Conservation (phyloP, 2,888 invertebrate species). For the Leistus spinibarbis region DNA sequence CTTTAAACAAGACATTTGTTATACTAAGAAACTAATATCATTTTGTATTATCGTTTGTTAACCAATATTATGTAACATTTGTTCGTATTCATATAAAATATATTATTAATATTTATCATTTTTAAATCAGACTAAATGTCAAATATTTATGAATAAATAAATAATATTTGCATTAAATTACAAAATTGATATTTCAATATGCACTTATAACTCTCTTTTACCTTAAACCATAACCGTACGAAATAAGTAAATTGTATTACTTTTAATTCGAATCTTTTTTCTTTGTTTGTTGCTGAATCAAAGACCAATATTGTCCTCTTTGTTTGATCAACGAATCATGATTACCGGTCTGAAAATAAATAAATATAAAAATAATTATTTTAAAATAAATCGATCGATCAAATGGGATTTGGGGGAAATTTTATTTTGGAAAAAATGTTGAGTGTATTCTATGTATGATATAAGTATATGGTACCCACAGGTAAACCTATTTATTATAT, state of each 20-base stretch:
- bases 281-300: constrained; percentile 73
- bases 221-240: background rate
- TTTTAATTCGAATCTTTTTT: constrained; percentile 11
- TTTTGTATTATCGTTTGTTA: background rate
- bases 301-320: constrained; percentile 84
- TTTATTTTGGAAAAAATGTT: too few relatives aligned
- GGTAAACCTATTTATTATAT: too few relatives aligned
- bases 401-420: too few relatives aligned
- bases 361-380: constrained; percentile 44
- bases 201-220: too few relatives aligned
- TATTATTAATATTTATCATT: background rate
- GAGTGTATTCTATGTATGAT: too few relatives aligned
- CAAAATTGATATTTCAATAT: background rate
- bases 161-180: background rate
- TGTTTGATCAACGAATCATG: constrained; percentile 78
- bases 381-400: constrained; percentile 29
- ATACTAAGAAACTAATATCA: background rate
- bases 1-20: background rate
- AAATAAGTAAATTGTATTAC: background rate
- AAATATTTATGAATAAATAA: background rate
- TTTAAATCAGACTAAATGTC: background rate
- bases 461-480: too few relatives aligned
- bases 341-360: constrained; percentile 80
- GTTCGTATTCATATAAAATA: background rate
- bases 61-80: background rate